Evolutionary conservation across 1,140 invertebrate genomes (phyloP).

Genomic region (Battus philenor): DNA sequence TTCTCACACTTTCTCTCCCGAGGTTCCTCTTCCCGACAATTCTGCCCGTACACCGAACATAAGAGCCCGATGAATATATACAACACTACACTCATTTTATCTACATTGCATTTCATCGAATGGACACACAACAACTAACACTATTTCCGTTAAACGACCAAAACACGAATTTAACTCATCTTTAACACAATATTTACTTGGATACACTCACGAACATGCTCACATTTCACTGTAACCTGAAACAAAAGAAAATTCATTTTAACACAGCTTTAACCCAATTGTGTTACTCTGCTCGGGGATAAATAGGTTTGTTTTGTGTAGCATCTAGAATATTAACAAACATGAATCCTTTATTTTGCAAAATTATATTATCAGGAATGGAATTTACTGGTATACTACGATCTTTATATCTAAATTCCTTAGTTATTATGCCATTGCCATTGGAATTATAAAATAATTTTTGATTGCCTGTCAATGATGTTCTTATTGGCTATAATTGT

Average conservation of each 20-base stretch:
- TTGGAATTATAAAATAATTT: too few species aligned
- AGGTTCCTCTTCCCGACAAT: constrained; percentile 66
- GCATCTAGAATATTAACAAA: too few species aligned
- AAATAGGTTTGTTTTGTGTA: too few species aligned
- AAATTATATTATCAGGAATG: too few species aligned
- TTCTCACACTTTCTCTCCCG: constrained; percentile 63
- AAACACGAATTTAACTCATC: constrained; percentile 20
- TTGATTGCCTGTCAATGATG: too few species aligned
- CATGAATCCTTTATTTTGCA: too few species aligned
- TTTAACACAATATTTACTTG: constrained; percentile 4
- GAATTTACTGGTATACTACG: too few species aligned
- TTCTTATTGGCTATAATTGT: too few species aligned
- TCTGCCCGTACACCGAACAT: constrained; percentile 27
- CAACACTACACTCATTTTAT: constrained; percentile 47
- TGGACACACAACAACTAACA: constrained; percentile 30
- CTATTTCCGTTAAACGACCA: constrained; percentile 25
- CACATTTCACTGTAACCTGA: constrained; percentile 8
- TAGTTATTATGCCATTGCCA: too few species aligned
- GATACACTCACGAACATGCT: background rate
- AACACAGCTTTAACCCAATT: too few species aligned
- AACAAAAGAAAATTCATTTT: constrained; percentile 1
- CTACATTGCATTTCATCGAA: constrained; percentile 26
- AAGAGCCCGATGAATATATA: constrained; percentile 30
- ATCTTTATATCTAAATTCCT: too few species aligned
- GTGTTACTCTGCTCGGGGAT: too few species aligned